Evolutionary conservation across 1,140 invertebrate genomes (phyloP), one percentile per base, ranked within the genome.

Genomic region (Neotoxoptera formosana): DNA sequence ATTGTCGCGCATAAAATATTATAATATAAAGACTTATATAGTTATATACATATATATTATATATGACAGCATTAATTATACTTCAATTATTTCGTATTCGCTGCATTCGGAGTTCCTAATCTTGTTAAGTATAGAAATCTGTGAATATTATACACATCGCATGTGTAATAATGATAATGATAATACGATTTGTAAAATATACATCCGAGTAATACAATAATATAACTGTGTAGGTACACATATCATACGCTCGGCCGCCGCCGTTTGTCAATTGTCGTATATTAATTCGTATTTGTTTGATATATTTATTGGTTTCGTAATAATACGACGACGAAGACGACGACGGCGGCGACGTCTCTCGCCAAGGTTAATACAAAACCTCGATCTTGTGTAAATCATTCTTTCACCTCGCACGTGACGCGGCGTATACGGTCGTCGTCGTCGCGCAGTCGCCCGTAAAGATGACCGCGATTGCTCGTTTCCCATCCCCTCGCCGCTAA

Each of bases 371-470:
- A 76, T 76, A 76, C 60, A 76, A 56, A 89, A 89, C 88, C 88
- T 89, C 88, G 88, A 34, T 89, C 88, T 89, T 89, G 88, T 89
- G 53, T 56, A 89, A 89, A 89, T 89, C 87, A 89, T 89, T 89
- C 87, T 89, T 89, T 89, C 87, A 89, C 87, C 87, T 89, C 87
- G 87, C 87, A 87, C 48, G 88, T 48, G 47, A 87, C 87, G 36
- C 86, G 48, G n/a, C 34, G 87, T 36, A 76, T 76, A 89, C n/a
- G 14, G 48, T 53, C 8, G 87, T 89, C 8, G 87, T 89, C 48
- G 34, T 56, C 48, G 88, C 88, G 48, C 88, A 34, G 21, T 89
- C 23, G 88, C 34, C 88, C 51, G 23, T 53, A 53, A 89, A 89
- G 48, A 89, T 56, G 88, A 89, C 88, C 88, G 21, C 88, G 88